phyloP scores from a whole-genome alignment of 2,888 invertebrate genomes.

The Hydrotaea diabolus region DNA sequence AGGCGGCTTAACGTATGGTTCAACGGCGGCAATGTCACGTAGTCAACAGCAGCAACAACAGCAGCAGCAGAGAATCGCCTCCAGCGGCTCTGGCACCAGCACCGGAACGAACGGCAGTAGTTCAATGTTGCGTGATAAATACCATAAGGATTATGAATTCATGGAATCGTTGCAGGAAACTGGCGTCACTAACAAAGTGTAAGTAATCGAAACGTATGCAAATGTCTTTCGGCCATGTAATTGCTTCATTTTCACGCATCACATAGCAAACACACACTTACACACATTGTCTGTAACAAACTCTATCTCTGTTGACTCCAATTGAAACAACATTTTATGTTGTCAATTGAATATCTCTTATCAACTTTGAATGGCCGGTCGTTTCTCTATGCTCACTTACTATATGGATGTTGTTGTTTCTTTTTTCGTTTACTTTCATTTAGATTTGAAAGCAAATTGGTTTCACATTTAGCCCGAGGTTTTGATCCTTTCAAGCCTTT shows the following conservation, averaged over 20 bases:
- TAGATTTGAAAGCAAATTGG: constrained; percentile 79
- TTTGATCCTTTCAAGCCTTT: constrained; percentile 80
- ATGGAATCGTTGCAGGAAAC: constrained; percentile 79
- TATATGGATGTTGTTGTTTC: neutral
- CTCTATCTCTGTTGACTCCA: neutral
- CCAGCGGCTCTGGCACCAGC: constrained; percentile 50
- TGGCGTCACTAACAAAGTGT: constrained; percentile 80
- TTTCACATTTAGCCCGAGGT: constrained; percentile 78
- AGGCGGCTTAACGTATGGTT: constrained; percentile 49
- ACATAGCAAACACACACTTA: neutral
- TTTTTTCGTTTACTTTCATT: constrained; percentile 37
- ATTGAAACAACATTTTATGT: constrained; percentile 13
- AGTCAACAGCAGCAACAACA: constrained; percentile 54
- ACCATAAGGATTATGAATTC: constrained; percentile 78
- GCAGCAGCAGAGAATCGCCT: constrained; percentile 57
- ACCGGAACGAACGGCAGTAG: constrained; percentile 64
- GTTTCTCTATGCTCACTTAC: neutral
- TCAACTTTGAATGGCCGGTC: constrained; percentile 5
- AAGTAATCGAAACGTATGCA: constrained; percentile 65
- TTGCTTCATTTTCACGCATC: neutral
- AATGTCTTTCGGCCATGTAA: constrained; percentile 4
- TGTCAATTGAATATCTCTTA: constrained; percentile 27
- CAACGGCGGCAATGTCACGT: constrained; percentile 48
- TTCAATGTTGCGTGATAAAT: constrained; percentile 73
- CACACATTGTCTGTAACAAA: neutral